Percentiles rank a stretch among this genome's conserved stretches.
Evolutionary conservation across 2,888 invertebrate genomes (phyloP).

Genomic region (Spodoptera exigua): DNA sequence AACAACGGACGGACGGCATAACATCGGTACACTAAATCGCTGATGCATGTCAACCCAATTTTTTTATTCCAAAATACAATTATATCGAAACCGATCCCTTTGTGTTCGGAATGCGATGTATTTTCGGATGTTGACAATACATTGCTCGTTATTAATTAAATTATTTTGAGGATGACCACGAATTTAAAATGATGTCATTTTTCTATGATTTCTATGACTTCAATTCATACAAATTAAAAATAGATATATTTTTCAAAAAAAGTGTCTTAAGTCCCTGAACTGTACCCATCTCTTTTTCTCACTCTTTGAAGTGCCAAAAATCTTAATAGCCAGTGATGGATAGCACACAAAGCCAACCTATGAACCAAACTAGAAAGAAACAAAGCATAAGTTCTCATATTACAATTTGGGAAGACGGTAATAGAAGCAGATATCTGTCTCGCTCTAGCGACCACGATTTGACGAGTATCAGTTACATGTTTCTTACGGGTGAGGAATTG

Average conservation of each 20-base stretch:
- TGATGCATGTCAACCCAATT: conserved; percentile 68
- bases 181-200: not conserved
- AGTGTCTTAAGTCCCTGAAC: too few species aligned
- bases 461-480: conserved; percentile 70
- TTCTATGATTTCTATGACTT: too few species aligned
- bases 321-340: conserved; percentile 37
- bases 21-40: conserved; percentile 57
- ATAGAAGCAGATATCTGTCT: conserved; percentile 63
- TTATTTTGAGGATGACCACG: conserved; percentile 5
- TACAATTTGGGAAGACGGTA: conserved; percentile 66
- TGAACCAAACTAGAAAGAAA: conserved; percentile 48
- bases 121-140: conserved; percentile 40
- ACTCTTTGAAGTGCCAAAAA: not conserved
- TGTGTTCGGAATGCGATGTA: conserved; percentile 47
- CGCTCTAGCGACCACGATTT: conserved; percentile 61
- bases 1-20: conserved; percentile 52
- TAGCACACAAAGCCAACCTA: conserved; percentile 9
- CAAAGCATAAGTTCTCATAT: conserved; percentile 62
- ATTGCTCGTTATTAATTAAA: conserved; percentile 44
- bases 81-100: conserved; percentile 72
- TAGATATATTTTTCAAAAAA: too few species aligned
- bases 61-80: conserved; percentile 75
- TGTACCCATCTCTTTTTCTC: too few species aligned
- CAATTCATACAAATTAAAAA: too few species aligned
- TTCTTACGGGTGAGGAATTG: conserved; percentile 48